These are phyloP conservation scores for Centropristis striata DNA, from an alignment of 2,113 vertebrate species.

Conservation along the genomic window DNA sequence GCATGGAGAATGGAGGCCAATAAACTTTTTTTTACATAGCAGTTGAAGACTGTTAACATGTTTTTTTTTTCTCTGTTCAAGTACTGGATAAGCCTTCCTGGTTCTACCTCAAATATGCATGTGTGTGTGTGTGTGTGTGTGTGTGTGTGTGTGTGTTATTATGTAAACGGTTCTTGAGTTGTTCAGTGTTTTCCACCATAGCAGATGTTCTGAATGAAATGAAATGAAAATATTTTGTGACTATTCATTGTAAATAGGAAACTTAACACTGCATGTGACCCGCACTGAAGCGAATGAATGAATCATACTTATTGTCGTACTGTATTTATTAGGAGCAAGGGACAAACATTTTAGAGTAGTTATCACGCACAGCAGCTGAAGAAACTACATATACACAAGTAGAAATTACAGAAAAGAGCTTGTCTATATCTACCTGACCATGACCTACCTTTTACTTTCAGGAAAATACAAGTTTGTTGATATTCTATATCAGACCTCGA, in stretches of 20 bases:
- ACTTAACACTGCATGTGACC: conserved; percentile 25
- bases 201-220: conserved; percentile 26
- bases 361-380: not conserved
- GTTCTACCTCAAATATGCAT: not conserved
- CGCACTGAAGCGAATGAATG: not conserved
- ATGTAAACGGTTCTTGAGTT: not conserved
- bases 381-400: not conserved
- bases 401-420: not conserved
- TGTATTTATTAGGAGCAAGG: conserved; percentile 4
- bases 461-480: not conserved
- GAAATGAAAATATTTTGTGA: not conserved
- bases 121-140: not conserved
- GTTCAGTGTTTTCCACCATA: conserved; percentile 3
- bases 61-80: conserved; percentile 16
- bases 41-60: conserved; percentile 32
- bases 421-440: not conserved
- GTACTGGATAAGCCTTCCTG: conserved; percentile 16
- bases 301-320: not conserved
- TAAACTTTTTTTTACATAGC: conserved; percentile 57
- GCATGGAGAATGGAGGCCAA: conserved; percentile 50
- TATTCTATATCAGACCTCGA: too few species aligned
- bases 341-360: not conserved
- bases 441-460: not conserved
- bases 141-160: not conserved
- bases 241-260: not conserved